These are phyloP conservation scores for Nasonia vitripennis DNA, from an alignment of 1,140 invertebrate genomes.

Conservation along the genomic window DNA sequence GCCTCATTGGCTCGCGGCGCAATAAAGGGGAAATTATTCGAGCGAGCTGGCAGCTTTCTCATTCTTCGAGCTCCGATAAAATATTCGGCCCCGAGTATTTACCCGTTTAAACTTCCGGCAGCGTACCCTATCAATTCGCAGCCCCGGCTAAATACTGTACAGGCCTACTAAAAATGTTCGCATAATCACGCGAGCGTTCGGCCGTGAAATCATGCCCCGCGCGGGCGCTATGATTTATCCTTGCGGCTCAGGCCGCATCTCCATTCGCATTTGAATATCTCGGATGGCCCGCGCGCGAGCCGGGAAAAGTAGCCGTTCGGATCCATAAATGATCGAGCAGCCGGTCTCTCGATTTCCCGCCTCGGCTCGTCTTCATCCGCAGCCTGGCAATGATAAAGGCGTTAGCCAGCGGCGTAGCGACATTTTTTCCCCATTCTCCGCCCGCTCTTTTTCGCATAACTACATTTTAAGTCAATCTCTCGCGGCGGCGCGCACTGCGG, in stretches of 20 bases:
- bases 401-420: background rate
- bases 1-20: too few relatives aligned
- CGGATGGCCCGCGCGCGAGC: background rate
- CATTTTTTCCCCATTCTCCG: background rate
- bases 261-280: conserved; percentile 24
- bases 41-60: background rate
- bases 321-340: background rate
- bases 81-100: conserved; percentile 26
- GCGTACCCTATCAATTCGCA: too few relatives aligned
- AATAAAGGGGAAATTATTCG: background rate
- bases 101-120: background rate
- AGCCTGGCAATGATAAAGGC: background rate
- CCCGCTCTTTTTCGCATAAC: background rate
- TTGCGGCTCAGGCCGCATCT: background rate
- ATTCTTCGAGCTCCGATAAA: background rate
- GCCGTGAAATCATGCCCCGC: too few relatives aligned
- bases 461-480: conserved; percentile 24
- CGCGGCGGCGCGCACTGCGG: background rate
- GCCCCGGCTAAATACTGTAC: too few relatives aligned
- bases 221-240: background rate
- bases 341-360: background rate
- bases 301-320: too few relatives aligned
- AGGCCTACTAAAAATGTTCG: too few relatives aligned
- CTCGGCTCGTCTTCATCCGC: background rate
- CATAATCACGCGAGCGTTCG: too few relatives aligned